A percentile compares a stretch with the other conserved stretches of the same genome.
Conservation (phyloP, 2,113 vertebrate species). For the Orthonyx spaldingii region DNA sequence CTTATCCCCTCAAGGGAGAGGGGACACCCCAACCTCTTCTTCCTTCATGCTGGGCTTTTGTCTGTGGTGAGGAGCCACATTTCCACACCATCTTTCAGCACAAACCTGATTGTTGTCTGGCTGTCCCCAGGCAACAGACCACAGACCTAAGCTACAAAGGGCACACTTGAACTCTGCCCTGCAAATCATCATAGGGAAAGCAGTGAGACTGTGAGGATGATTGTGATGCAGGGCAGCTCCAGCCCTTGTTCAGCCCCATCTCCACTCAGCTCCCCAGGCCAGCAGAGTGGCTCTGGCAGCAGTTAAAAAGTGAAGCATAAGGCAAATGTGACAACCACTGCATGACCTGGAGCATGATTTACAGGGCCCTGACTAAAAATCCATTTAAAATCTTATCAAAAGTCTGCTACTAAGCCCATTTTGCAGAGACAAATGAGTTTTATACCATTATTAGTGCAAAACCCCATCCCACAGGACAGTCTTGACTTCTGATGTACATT, state of each 20-base stretch:
- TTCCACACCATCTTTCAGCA: not conserved
- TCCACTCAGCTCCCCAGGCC: not conserved
- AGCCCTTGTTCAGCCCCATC: not conserved
- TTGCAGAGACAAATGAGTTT: not conserved
- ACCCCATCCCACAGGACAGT: not conserved
- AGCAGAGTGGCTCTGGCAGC: not conserved
- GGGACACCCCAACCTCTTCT: not conserved
- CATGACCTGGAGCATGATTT: not conserved
- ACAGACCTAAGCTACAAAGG: rapidly evolving
- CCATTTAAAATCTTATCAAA: not conserved
- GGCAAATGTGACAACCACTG: not conserved
- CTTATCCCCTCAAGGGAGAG: rapidly evolving
- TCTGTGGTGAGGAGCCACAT: not conserved
- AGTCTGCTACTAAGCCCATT: not conserved
- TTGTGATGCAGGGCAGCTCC: not conserved
- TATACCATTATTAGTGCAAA: not conserved
- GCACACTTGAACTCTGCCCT: not conserved
- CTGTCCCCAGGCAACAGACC: not conserved
- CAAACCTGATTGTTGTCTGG: rapidly evolving
- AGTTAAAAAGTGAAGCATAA: not conserved
- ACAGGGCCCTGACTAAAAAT: not conserved
- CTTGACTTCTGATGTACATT: not conserved
- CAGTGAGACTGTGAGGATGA: not conserved
- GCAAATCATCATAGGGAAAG: rapidly evolving
- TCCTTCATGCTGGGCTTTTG: not conserved